Evolutionary conservation across 2,113 vertebrate genomes (phyloP).

Genomic region (Aplodontia rufa): DNA sequence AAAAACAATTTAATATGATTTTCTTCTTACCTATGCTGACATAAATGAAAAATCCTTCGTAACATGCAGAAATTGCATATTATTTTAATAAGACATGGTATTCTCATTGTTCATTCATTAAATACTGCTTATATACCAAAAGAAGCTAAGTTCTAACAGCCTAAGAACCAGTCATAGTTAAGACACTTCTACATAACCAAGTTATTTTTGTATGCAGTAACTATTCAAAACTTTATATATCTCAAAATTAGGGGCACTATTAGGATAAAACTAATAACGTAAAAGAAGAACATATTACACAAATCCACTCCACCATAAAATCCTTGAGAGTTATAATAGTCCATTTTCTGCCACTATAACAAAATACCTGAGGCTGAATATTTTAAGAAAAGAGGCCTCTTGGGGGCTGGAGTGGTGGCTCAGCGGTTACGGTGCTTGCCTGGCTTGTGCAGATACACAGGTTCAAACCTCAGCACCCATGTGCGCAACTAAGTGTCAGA

Average conservation of each 20-base stretch:
- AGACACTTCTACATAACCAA: neutral
- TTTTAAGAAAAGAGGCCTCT: too few species aligned
- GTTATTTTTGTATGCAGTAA: neutral
- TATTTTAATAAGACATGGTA: conserved; percentile 28
- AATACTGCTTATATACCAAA: neutral
- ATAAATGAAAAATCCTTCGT: conserved; percentile 35
- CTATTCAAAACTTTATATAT: neutral
- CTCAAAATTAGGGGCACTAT: neutral
- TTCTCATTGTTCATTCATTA: neutral
- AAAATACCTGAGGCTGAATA: neutral
- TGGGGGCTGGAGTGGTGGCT: too few species aligned
- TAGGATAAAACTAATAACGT: neutral
- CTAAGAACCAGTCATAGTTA: neutral
- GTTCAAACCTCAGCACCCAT: too few species aligned
- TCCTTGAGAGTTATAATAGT: neutral
- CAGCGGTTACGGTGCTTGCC: too few species aligned
- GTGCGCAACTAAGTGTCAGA: too few species aligned
- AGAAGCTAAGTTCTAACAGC: neutral
- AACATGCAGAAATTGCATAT: conserved; percentile 1
- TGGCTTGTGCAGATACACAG: too few species aligned
- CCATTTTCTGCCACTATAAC: neutral
- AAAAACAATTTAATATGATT: neutral
- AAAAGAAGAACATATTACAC: neutral
- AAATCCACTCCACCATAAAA: neutral
- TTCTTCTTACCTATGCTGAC: neutral